Conservation (phyloP, 2,797 vertebrate species). For the Bradypus variegatus region DNA sequence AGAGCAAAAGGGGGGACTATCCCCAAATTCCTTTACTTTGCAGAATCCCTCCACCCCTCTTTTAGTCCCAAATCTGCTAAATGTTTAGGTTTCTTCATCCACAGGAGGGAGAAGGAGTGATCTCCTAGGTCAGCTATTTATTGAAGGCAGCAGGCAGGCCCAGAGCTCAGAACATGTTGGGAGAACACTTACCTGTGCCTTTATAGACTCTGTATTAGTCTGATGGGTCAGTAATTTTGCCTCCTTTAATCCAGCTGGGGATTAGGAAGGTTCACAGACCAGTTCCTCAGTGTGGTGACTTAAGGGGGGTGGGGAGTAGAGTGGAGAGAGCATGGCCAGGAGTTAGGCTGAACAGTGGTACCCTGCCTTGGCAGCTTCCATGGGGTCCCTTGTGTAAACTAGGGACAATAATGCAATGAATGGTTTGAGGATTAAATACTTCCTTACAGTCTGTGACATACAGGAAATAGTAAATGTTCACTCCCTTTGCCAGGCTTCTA, state of each 20-base stretch:
- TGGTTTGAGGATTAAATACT: background rate
- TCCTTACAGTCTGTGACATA: background rate
- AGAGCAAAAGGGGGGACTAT: background rate
- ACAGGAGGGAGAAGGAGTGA: too few species aligned
- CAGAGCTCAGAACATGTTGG: background rate
- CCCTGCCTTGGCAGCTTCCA: background rate
- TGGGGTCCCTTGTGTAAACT: background rate
- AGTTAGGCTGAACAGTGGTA: background rate
- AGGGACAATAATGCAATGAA: background rate
- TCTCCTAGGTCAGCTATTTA: background rate
- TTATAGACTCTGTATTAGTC: background rate
- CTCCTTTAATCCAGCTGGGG: background rate
- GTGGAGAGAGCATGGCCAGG: background rate
- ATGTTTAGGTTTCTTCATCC: background rate
- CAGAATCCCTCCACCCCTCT: background rate
- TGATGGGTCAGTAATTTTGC: background rate
- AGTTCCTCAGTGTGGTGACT: background rate
- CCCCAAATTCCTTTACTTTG: background rate
- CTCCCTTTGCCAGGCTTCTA: background rate
- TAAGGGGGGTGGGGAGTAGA: background rate
- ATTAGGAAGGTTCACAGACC: background rate
- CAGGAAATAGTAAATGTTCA: background rate
- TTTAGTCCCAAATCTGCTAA: background rate
- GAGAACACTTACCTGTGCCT: background rate
- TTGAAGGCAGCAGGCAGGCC: background rate